Evolutionary conservation across 2,797 vertebrate genomes (phyloP).

Genomic region (Mionectes olivaceus): DNA sequence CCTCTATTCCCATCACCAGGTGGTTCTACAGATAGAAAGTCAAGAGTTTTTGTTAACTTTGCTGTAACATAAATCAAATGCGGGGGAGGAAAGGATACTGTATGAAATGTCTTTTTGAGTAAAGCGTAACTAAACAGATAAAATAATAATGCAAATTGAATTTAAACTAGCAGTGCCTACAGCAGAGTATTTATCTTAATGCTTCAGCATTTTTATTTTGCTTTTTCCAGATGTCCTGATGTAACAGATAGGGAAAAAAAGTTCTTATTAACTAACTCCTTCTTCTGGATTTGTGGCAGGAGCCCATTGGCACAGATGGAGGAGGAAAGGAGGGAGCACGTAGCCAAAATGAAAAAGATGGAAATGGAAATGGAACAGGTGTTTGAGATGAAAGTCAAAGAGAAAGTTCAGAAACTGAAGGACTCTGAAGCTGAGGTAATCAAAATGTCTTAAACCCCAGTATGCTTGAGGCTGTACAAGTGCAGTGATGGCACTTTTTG

Average conservation of each 20-base stretch:
- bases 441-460: background rate
- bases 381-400: constrained; percentile 99
- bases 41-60: background rate
- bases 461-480: background rate
- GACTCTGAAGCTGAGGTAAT: constrained; percentile 99
- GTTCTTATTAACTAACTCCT: background rate
- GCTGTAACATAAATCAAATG: background rate
- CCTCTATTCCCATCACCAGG: background rate
- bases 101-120: background rate
- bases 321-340: constrained; percentile 95
- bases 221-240: constrained; percentile 16
- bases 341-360: constrained; percentile 99
- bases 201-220: constrained; percentile 5
- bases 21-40: constrained; percentile 20
- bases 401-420: constrained; percentile 98
- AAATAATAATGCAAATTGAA: background rate
- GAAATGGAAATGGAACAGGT: constrained; percentile 99
- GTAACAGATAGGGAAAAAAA: background rate
- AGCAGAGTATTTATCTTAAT: background rate
- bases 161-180: background rate
- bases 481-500: background rate
- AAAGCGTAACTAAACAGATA: background rate
- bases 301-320: constrained; percentile 99
- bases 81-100: background rate
- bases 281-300: constrained; percentile 79